Percentiles rank a stretch among this genome's conserved stretches.
Evolutionary conservation across 1,140 invertebrate genomes (phyloP).

Genomic region (Phocides pigmalion): DNA sequence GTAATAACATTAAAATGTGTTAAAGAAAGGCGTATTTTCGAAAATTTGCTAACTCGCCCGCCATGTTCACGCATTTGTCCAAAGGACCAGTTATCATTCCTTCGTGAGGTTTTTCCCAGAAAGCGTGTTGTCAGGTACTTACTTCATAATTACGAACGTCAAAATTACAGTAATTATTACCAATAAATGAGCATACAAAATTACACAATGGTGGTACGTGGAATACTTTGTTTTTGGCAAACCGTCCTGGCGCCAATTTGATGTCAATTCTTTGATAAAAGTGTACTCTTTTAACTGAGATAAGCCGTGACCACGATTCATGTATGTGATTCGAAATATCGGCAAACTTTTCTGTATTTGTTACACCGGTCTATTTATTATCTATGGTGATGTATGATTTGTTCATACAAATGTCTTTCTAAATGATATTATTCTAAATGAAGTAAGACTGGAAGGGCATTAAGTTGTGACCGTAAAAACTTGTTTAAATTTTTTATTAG

Average conservation of each 20-base stretch:
- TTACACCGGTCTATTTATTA: no score
- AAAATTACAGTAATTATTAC: slow-evolving; percentile 25
- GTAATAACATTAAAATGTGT: no score
- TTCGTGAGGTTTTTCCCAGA: background rate
- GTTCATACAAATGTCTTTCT: no score
- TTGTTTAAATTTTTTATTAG: no score
- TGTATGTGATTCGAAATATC: no score
- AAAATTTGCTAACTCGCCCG: slow-evolving; percentile 6
- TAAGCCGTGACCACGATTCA: no score
- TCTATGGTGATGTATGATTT: no score
- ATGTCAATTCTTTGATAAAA: background rate
- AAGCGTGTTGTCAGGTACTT: slow-evolving; percentile 11
- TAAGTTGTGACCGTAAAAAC: no score
- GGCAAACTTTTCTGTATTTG: no score
- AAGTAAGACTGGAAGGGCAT: no score
- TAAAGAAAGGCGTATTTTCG: slow-evolving; percentile 7
- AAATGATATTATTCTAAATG: no score
- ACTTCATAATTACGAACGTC: slow-evolving; percentile 4
- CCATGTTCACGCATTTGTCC: background rate
- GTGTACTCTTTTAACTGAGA: no score
- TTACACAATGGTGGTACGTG: background rate
- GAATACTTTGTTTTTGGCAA: background rate
- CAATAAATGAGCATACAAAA: slow-evolving; percentile 15
- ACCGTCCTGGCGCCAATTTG: background rate
- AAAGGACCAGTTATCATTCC: slow-evolving; percentile 1